These are phyloP conservation scores for Drosophila pectinifera DNA, from an alignment of 1,140 invertebrate genomes.

Conservation along the genomic window DNA sequence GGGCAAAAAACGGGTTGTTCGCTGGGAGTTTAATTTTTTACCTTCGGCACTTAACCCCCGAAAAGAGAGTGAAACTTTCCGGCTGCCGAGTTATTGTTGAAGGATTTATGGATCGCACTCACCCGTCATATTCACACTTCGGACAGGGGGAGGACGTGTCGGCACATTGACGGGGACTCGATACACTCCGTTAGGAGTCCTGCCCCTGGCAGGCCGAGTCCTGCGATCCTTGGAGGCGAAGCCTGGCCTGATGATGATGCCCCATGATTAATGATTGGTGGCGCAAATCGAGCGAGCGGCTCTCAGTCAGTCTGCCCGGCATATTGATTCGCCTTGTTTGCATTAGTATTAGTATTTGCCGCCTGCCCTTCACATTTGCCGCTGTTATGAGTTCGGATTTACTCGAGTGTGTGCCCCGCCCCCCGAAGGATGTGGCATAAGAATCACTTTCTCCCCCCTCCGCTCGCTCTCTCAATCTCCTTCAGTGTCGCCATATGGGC, in stretches of 20 bases:
- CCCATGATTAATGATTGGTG: constrained; percentile 76
- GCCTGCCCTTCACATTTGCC: constrained; percentile 71
- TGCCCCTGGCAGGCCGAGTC: constrained; percentile 11
- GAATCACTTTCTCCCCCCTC: constrained; percentile 40
- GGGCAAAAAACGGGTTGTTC: constrained; percentile 2
- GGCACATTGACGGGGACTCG: constrained; percentile 63
- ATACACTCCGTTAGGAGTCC: constrained; percentile 41
- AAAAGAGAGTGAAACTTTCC: constrained; percentile 29
- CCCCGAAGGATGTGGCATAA: constrained; percentile 18
- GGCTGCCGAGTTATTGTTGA: constrained; percentile 23
- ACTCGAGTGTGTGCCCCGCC: constrained; percentile 48
- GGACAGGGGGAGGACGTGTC: constrained; percentile 50
- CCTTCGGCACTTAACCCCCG: constrained; percentile 2
- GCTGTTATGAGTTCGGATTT: constrained; percentile 63
- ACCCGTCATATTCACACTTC: constrained; percentile 42
- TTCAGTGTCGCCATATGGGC: constrained; percentile 62
- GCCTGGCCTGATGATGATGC: constrained; percentile 69
- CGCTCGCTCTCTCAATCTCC: constrained; percentile 7
- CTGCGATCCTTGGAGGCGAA: constrained; percentile 33
- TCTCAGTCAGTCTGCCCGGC: constrained; percentile 48
- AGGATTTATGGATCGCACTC: constrained; percentile 61
- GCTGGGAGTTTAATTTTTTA: constrained; percentile 12
- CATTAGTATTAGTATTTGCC: constrained; percentile 70
- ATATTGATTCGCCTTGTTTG: constrained; percentile 72
- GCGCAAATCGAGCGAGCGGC: constrained; percentile 37